Percentiles rank a stretch among this genome's conserved stretches.
Conservation (phyloP, 2,113 vertebrate genomes). For the Hippocampus mohnikei region DNA sequence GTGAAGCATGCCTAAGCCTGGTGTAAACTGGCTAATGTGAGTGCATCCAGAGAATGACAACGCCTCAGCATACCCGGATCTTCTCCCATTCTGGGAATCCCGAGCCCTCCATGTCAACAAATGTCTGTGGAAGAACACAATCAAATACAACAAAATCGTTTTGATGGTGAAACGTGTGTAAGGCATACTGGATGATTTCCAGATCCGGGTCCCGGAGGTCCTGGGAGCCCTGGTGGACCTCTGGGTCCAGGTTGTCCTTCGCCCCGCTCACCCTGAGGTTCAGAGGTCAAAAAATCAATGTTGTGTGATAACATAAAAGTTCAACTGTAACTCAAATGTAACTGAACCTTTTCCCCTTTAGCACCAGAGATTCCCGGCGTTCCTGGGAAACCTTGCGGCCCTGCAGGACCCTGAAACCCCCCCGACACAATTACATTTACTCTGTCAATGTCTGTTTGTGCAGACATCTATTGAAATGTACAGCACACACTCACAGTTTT, state of each 20-base stretch:
- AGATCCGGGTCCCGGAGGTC: slow-evolving; percentile 74
- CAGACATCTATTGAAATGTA: not conserved
- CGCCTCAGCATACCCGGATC: slow-evolving; percentile 57
- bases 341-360: slow-evolving; percentile 85
- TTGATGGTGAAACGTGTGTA: not conserved
- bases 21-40: not conserved
- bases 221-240: slow-evolving; percentile 84
- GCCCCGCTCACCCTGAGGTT: slow-evolving; percentile 80
- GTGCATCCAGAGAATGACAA: not conserved
- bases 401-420: slow-evolving; percentile 74
- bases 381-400: slow-evolving; percentile 80
- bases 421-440: too few species aligned
- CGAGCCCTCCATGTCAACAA: slow-evolving; percentile 93
- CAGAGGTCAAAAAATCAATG: slow-evolving; percentile 3
- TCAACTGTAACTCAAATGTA: not conserved
- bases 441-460: not conserved
- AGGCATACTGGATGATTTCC: slow-evolving; percentile 57
- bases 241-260: slow-evolving; percentile 69
- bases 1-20: not conserved
- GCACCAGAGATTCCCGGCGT: slow-evolving; percentile 73
- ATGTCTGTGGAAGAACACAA: slow-evolving; percentile 73
- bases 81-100: slow-evolving; percentile 79
- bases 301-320: not conserved
- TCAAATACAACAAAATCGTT: not conserved
- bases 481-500: slow-evolving; percentile 75